phyloP scores from a whole-genome alignment of 2,888 invertebrate species.

The Heliothis peltigera region DNA sequence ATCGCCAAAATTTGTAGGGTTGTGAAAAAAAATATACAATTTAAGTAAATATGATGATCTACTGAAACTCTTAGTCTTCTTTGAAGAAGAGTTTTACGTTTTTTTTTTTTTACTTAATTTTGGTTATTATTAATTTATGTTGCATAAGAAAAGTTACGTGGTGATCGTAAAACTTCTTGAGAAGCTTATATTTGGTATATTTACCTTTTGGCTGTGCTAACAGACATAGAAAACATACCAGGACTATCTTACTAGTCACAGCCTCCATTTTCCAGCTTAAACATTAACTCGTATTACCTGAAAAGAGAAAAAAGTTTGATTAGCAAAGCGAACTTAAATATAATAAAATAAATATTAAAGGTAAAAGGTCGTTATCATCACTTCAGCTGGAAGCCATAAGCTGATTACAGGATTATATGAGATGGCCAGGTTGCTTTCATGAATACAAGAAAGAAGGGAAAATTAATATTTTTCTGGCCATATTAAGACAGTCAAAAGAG shows the following conservation, averaged over 20 bases:
- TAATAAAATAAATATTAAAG: conserved; percentile 11
- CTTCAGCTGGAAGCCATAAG: conserved; percentile 29
- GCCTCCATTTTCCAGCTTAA: neutral
- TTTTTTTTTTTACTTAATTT: too few species aligned
- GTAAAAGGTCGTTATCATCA: conserved; percentile 9
- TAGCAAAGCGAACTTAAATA: conserved; percentile 15
- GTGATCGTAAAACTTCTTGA: too few species aligned
- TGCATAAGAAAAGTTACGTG: neutral
- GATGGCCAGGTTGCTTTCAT: conserved; percentile 17
- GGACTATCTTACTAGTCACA: neutral
- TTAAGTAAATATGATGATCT: too few species aligned
- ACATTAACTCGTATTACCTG: conserved; percentile 41
- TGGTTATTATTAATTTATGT: too few species aligned
- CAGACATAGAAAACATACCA: neutral
- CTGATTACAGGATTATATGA: conserved; percentile 27
- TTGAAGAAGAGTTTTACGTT: too few species aligned
- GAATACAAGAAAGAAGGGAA: neutral
- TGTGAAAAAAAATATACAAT: too few species aligned
- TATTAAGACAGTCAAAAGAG: neutral
- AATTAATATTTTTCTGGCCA: neutral
- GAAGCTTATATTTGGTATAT: too few species aligned
- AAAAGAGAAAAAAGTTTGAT: conserved; percentile 34
- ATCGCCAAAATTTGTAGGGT: too few species aligned
- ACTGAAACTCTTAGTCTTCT: too few species aligned
- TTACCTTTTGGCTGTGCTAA: neutral